Evolutionary conservation across 2,113 vertebrate species (phyloP).

Genomic region (Hippoglossus stenolepis): DNA sequence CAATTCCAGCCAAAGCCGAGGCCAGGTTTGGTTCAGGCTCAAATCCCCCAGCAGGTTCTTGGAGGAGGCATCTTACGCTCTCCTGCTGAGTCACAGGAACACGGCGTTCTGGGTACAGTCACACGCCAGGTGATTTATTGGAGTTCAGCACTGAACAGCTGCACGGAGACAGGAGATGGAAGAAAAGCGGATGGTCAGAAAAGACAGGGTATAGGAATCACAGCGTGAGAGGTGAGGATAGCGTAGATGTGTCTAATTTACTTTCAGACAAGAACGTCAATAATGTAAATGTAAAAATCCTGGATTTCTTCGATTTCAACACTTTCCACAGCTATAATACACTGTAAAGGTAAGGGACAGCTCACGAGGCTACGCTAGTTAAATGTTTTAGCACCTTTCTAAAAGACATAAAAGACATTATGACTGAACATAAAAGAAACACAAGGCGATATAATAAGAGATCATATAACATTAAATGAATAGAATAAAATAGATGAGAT

Average conservation of each 20-base stretch:
- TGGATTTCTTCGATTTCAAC: background rate
- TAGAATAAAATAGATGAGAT: background rate
- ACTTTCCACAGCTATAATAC: background rate
- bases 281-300: background rate
- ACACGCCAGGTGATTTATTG: constrained; percentile 16
- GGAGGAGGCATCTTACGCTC: constrained; percentile 18
- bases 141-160: constrained; percentile 18
- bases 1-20: constrained; percentile 33
- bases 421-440: background rate
- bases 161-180: constrained; percentile 6
- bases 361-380: background rate
- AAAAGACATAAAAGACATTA: background rate
- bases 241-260: no score
- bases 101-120: constrained; percentile 17
- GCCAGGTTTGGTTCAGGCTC: constrained; percentile 16
- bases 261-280: background rate
- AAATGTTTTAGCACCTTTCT: background rate
- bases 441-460: background rate
- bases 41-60: constrained; percentile 32
- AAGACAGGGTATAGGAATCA: background rate
- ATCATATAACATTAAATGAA: background rate
- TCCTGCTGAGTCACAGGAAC: constrained; percentile 44
- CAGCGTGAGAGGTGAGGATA: background rate
- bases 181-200: background rate
- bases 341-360: background rate